These are phyloP conservation scores for Pseudomyrmex sp. DNA, from an alignment of 1,140 invertebrate genomes.

Conservation along the genomic window DNA sequence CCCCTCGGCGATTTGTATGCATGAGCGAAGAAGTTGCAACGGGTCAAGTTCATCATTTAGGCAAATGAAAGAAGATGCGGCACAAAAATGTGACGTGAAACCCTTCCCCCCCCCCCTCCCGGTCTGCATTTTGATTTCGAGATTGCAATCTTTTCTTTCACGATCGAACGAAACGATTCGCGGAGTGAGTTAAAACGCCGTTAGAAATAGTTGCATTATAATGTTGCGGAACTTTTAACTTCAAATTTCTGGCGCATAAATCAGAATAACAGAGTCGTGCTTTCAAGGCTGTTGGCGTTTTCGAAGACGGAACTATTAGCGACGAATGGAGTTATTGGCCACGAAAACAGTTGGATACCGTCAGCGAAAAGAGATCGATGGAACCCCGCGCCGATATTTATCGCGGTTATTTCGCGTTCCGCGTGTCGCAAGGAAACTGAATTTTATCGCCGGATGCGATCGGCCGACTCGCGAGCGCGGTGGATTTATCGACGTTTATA, in stretches of 20 bases:
- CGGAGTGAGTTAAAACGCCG: background rate
- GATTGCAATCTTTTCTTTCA: background rate
- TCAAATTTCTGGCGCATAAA: too few relatives aligned
- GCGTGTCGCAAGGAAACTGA: conserved; percentile 40
- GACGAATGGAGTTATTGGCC: background rate
- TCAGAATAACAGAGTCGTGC: too few relatives aligned
- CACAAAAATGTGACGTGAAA: background rate
- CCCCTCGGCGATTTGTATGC: conserved; percentile 54
- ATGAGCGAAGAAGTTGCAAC: conserved; percentile 34
- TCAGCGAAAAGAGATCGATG: conserved; percentile 23
- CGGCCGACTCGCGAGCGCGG: conserved; percentile 41
- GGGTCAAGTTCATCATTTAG: conserved; percentile 40
- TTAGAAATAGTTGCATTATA: too few relatives aligned
- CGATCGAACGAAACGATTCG: background rate
- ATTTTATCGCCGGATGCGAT: conserved; percentile 53
- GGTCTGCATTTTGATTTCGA: background rate
- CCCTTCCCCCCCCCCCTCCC: too few relatives aligned
- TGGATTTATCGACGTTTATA: conserved; percentile 69
- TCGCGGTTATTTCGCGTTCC: conserved; percentile 50
- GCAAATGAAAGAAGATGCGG: conserved; percentile 38
- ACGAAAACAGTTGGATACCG: conserved; percentile 7
- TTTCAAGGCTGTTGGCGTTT: background rate
- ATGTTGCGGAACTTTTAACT: background rate
- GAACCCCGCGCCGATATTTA: conserved; percentile 41
- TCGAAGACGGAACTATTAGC: conserved; percentile 30